These are phyloP conservation scores for Glaucopsyche alexis DNA, from an alignment of 2,888 invertebrate species.

Conservation along the genomic window DNA sequence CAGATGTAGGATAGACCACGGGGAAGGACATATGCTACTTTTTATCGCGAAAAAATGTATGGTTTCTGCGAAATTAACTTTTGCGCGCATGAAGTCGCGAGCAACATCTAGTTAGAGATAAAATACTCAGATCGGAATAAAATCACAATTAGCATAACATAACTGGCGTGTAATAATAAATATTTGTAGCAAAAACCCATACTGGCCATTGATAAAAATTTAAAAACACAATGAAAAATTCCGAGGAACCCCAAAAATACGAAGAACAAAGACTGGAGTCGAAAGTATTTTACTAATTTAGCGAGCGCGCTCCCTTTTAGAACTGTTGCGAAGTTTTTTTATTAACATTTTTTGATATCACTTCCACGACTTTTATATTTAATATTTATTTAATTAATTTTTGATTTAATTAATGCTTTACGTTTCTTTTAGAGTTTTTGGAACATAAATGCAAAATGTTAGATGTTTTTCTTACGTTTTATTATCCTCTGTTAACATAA, in stretches of 20 bases:
- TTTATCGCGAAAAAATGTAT: too few species aligned
- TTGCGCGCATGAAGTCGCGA: too few species aligned
- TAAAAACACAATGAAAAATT: neutral
- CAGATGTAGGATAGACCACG: too few species aligned
- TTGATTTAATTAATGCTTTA: constrained; percentile 20
- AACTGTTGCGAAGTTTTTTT: constrained; percentile 50
- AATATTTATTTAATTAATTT: constrained; percentile 24
- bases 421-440: neutral
- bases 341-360: constrained; percentile 47
- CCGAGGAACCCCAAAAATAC: constrained; percentile 42
- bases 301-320: constrained; percentile 48
- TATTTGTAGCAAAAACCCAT: neutral
- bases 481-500: too few species aligned
- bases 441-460: neutral
- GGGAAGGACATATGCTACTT: too few species aligned
- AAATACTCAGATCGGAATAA: too few species aligned
- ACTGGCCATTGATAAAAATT: neutral
- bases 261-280: constrained; percentile 60
- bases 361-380: constrained; percentile 37
- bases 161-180: too few species aligned
- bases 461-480: too few species aligned
- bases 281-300: constrained; percentile 59
- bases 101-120: too few species aligned
- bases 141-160: too few species aligned
- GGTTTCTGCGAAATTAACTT: too few species aligned